phyloP scores from a whole-genome alignment of 2,888 invertebrate species.

The Hofmannophila pseudospretella region DNA sequence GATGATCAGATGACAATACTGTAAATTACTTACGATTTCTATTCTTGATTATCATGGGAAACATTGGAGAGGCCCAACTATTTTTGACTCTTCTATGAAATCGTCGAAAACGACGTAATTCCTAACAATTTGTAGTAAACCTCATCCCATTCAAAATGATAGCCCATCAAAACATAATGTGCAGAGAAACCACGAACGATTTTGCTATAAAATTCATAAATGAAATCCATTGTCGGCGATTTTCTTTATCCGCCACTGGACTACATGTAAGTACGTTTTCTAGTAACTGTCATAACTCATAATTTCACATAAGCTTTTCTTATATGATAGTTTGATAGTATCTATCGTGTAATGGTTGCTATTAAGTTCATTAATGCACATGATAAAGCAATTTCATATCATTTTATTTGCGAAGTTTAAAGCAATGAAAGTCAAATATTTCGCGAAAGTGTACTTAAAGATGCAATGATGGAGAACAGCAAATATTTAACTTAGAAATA shows the following conservation, averaged over 20 bases:
- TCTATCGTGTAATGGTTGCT: neutral
- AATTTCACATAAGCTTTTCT: conserved; percentile 2
- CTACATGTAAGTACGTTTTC: neutral
- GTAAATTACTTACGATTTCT: too few species aligned
- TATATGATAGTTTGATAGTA: neutral
- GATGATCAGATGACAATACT: too few species aligned
- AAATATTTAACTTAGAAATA: too few species aligned
- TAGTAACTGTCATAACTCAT: conserved; percentile 2
- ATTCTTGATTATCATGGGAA: too few species aligned
- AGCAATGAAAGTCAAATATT: neutral
- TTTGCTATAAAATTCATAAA: conserved; percentile 4
- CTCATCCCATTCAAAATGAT: neutral
- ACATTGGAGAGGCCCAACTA: too few species aligned
- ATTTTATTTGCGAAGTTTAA: neutral
- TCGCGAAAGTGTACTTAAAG: too few species aligned
- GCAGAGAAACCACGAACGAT: conserved; percentile 9
- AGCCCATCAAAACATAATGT: conserved; percentile 4
- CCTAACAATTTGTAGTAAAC: neutral
- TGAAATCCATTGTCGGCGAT: conserved; percentile 1
- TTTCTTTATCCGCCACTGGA: conserved; percentile 1
- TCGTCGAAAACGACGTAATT: too few species aligned
- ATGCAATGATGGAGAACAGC: too few species aligned
- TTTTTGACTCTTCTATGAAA: too few species aligned
- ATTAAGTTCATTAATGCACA: neutral
- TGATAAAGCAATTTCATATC: neutral